Evolutionary conservation across 2,797 vertebrate genomes (phyloP), one percentile per base, ranked within the genome.

Genomic region (Centropyge bicolor): DNA sequence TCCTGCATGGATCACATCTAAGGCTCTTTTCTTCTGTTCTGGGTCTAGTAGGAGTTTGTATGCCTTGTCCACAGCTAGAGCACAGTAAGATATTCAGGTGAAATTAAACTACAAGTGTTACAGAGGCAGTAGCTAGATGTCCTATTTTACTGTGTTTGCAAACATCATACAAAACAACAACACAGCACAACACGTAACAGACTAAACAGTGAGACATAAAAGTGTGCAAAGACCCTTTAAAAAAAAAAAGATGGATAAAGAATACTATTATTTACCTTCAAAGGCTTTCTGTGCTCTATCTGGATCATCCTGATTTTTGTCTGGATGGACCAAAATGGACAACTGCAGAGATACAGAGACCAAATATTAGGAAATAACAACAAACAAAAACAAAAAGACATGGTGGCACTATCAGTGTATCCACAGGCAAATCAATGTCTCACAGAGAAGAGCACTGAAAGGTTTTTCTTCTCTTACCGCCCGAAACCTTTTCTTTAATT

Each of bases 291-390:
- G 98, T 43, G 98, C 94, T 95, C 98, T 93, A 0, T 98, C 97
- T 78, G 88, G 86, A 89, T 99, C 97, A 82, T 96, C 98, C 85
- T 99, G 98, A 80, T 99, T 99, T 95, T 99, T 99, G 93, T 99
- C 98, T 75, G 98, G 98, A 94, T 99, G 98, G 72, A 99, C 98
- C 91, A 99, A 94, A 91, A 99, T 99, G 63, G 98, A 99, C 81
- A 99, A 92, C 98, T 99, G 76, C 51, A 89, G 27, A 59, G 88
- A 61, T 78, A 69, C 83, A 79, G 24, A 84, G 4, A 68, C 13
- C 6, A 66, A 31, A 56, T 16, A 72, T 86, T 73, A 64, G 20
- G 2, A 56, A 83, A 56, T 11, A 66, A 63, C 16, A 48, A 12
- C 16, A 48, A 12, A 40, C 10, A 65, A 38, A 41, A 24, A 62